Conservation (phyloP, 2,797 vertebrate genomes). For the Thamnophis elegans region DNA sequence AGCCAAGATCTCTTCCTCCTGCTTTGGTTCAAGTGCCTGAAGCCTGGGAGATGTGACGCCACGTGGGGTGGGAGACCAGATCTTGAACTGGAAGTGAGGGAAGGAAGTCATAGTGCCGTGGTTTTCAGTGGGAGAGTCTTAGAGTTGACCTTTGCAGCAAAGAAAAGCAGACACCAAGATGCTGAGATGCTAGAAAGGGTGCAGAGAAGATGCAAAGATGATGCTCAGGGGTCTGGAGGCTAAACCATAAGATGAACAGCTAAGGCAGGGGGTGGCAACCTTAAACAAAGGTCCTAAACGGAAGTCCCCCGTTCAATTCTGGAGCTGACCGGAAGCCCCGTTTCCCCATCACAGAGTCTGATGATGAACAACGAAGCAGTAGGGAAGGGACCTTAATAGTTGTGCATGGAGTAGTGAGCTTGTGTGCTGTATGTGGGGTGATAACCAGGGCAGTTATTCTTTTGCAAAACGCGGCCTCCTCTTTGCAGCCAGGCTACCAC, state of each 20-base stretch:
- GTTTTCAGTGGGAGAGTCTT: background rate
- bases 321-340: too few species aligned
- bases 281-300: too few species aligned
- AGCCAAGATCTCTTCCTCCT: background rate
- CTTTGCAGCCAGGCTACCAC: slow-evolving; percentile 71
- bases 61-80: too few species aligned
- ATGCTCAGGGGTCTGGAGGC: too few species aligned
- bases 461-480: background rate
- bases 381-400: background rate
- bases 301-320: too few species aligned
- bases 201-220: too few species aligned
- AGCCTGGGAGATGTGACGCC: too few species aligned
- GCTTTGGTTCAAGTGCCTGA: background rate
- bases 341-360: too few species aligned
- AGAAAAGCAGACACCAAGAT: background rate
- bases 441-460: background rate
- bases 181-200: too few species aligned
- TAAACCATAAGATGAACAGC: too few species aligned
- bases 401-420: background rate
- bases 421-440: rapidly evolving
- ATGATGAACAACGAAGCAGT: too few species aligned
- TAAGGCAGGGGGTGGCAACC: too few species aligned
- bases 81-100: background rate
- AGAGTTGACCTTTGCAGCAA: background rate
- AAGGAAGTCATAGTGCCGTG: background rate